A percentile compares a stretch with the other conserved stretches of the same genome.
These are phyloP conservation scores for Drosophila teissieri DNA, from an alignment of 1,140 invertebrate species.

Conservation along the genomic window DNA sequence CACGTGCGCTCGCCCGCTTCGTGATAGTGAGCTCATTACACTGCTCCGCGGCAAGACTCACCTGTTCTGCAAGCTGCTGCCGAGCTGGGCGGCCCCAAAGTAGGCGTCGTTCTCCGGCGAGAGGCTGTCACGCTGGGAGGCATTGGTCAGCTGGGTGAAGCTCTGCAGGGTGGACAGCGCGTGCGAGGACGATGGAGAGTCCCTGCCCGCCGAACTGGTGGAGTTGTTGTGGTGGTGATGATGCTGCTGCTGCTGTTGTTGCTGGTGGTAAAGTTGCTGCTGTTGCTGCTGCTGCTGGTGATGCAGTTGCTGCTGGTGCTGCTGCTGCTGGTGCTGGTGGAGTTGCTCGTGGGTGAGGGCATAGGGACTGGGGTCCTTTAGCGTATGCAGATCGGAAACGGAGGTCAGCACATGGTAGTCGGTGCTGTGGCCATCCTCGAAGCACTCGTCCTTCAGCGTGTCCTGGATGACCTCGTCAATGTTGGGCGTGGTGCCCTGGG, in stretches of 20 bases:
- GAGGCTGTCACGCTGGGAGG: constrained; percentile 66
- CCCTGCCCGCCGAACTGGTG: constrained; percentile 71
- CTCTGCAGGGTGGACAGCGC: constrained; percentile 69
- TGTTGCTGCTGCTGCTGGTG: constrained; percentile 40
- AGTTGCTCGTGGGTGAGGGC: constrained; percentile 49
- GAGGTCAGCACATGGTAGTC: constrained; percentile 77
- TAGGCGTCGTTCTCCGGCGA: constrained; percentile 68
- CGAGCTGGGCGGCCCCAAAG: constrained; percentile 62
- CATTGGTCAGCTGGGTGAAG: constrained; percentile 78
- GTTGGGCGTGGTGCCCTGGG: constrained; percentile 55
- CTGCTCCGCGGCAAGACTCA: constrained; percentile 52
- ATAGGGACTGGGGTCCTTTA: constrained; percentile 68
- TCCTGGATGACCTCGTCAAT: constrained; percentile 84
- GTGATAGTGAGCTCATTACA: constrained; percentile 67
- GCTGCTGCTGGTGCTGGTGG: constrained; percentile 46
- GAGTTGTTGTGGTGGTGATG: constrained; percentile 73
- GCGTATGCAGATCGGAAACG: constrained; percentile 62
- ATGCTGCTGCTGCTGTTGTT: constrained; percentile 31
- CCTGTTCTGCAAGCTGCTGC: constrained; percentile 72
- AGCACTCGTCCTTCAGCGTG: constrained; percentile 80
- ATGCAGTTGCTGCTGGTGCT: constrained; percentile 38
- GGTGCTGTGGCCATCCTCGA: constrained; percentile 67
- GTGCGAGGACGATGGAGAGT: constrained; percentile 73
- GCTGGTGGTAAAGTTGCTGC: constrained; percentile 48
- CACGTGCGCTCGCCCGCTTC: constrained; percentile 58